Conservation (phyloP, 2,888 invertebrate species). For the Cheilosia impressa region DNA sequence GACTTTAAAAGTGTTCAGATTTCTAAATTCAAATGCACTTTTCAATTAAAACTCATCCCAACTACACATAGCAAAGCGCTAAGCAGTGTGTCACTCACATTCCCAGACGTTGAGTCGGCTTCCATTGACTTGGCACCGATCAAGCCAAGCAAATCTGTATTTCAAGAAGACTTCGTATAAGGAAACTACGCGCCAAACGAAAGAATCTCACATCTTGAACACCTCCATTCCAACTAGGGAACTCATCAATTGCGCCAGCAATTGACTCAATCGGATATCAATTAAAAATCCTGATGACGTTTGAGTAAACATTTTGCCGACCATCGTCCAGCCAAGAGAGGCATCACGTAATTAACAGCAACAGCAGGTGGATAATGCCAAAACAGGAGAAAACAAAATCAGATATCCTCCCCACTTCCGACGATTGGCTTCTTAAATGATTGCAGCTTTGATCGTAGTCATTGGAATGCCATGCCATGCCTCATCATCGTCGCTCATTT, state of each 20-base stretch:
- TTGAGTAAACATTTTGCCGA: constrained; percentile 39
- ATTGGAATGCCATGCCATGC: constrained; percentile 69
- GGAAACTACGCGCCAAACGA: background rate
- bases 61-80: too few species aligned
- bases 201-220: constrained; percentile 49
- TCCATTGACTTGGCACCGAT: too few species aligned
- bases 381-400: constrained; percentile 39
- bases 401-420: constrained; percentile 12
- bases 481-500: constrained; percentile 63
- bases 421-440: constrained; percentile 49
- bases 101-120: too few species aligned
- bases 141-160: too few species aligned
- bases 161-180: background rate
- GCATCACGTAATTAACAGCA: constrained; percentile 67
- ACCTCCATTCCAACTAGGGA: constrained; percentile 58
- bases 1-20: too few species aligned
- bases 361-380: constrained; percentile 42
- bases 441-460: constrained; percentile 61
- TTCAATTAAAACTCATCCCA: too few species aligned
- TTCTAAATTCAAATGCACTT: too few species aligned
- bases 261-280: constrained; percentile 64
- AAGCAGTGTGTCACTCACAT: too few species aligned
- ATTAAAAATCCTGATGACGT: constrained; percentile 64
- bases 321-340: constrained; percentile 13
- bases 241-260: constrained; percentile 47